Percentiles rank a stretch among this genome's conserved stretches.
Evolutionary conservation across 1,140 invertebrate species (phyloP).

Genomic region (Pygmarrhopalites habei): DNA sequence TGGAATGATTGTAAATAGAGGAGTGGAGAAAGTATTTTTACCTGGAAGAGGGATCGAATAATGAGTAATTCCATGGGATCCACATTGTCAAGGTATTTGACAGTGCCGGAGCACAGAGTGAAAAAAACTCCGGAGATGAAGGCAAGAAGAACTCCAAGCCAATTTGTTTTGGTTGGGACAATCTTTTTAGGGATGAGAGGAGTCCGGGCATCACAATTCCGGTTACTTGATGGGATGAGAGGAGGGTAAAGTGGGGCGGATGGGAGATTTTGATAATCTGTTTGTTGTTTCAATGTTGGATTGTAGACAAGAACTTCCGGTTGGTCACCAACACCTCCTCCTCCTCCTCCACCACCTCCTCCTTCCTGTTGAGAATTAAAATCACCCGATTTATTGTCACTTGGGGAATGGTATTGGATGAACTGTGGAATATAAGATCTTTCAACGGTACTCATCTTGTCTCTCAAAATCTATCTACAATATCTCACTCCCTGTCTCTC

Average conservation of each 20-base stretch:
- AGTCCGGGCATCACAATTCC: constrained; percentile 14
- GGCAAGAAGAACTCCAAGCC: constrained; percentile 48
- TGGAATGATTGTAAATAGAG: too few species aligned
- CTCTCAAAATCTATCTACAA: too few species aligned
- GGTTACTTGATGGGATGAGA: constrained; percentile 15
- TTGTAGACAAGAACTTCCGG: constrained; percentile 11
- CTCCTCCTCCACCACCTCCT: too few species aligned
- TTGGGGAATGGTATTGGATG: constrained; percentile 24
- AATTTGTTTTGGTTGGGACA: constrained; percentile 41
- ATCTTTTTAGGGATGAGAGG: constrained; percentile 33
- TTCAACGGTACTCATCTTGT: constrained; percentile 27
- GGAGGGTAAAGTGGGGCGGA: constrained; percentile 26
- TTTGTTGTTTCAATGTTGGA: neutral
- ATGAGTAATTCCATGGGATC: constrained; percentile 49
- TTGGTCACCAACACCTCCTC: neutral
- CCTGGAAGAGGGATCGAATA: constrained; percentile 47
- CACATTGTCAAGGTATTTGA: constrained; percentile 47
- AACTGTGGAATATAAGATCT: constrained; percentile 36
- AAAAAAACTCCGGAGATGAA: constrained; percentile 50
- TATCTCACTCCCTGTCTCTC: too few species aligned
- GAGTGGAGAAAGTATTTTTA: too few species aligned
- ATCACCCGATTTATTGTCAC: constrained; percentile 11
- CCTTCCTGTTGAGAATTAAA: neutral
- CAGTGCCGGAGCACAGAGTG: constrained; percentile 48
- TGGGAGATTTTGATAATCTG: neutral